Evolutionary conservation across 2,888 invertebrate species (phyloP).

Genomic region (Callyntrura sp.): DNA sequence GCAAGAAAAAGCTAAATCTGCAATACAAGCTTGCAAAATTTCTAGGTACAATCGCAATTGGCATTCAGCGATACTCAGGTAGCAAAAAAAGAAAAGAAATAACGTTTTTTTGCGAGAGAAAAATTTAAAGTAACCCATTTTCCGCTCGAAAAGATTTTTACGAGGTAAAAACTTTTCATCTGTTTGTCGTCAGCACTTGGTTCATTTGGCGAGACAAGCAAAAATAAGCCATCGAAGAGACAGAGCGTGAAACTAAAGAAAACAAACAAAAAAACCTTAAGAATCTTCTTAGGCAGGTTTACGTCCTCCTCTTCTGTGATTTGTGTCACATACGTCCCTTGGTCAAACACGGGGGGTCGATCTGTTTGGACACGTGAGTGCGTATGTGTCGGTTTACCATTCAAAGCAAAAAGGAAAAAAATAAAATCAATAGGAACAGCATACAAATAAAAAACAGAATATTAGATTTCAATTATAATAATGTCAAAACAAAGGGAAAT

Average conservation of each 20-base stretch:
- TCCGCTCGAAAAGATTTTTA: neutral
- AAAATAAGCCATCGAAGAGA: constrained; percentile 86
- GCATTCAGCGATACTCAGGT: neutral
- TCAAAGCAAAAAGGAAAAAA: constrained; percentile 5
- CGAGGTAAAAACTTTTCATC: neutral
- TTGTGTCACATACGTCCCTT: constrained; percentile 90
- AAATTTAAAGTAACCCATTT: neutral
- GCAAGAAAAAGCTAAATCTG: neutral
- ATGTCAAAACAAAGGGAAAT: constrained; percentile 23
- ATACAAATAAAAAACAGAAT: constrained; percentile 10
- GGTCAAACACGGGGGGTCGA: constrained; percentile 93
- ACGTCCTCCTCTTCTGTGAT: constrained; percentile 91
- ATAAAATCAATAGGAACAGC: neutral
- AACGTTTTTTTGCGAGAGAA: neutral
- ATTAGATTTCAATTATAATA: neutral
- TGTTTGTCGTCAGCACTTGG: neutral
- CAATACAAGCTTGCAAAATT: neutral
- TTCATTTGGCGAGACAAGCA: neutral
- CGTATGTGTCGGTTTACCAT: neutral
- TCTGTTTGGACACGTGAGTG: constrained; percentile 89
- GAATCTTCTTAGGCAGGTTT: constrained; percentile 94
- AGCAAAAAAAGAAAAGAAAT: constrained; percentile 5
- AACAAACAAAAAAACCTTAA: constrained; percentile 89
- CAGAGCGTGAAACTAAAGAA: constrained; percentile 21
- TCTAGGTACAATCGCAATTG: neutral